Base-by-base conservation (phyloP, 1,140 invertebrate genomes). In the Lepidotrigona ventralis region DNA sequence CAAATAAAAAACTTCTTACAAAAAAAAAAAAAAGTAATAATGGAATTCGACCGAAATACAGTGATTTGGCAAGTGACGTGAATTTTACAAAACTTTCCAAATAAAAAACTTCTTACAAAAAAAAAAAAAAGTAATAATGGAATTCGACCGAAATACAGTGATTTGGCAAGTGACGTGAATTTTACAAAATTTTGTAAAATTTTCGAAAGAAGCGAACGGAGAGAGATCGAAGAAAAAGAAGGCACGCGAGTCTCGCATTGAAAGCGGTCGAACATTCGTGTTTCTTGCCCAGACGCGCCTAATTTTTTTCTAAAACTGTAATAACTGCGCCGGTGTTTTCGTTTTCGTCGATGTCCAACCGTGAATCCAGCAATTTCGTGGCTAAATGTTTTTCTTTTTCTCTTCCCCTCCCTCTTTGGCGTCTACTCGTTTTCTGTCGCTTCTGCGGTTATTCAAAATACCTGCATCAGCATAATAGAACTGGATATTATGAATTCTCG, bases 221-320 rank as follows among this genome's bases (percentile, higher is more conserved):
- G 29, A 26, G 5, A 17, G 26, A 66, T 53, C 15, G 26, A 23
- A 60, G 12, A 26, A 76, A 23, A 26, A 63, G 46, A 33, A n/a
- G 33, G 23, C 5, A 14, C 21, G 21, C 23, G n/a, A 33, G 11
- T 19, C 21, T 63, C 9, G 33, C 11, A 46, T 76, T 63, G 74
- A 76, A 70, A 69, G 33, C 39, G 17, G 26, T 2, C 29, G 26
- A 23, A 15, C 33, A 29, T 26, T 79, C 46, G 29, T 68, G 21
- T 70, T 76, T 74, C 76, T 83, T 71, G 75, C 15, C 70, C 46
- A 81, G 23, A 70, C 63, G 64, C 54, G 9, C 19, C 9, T 26
- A 75, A 39, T 17, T 76, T 63, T 76, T 76, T 76, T 53, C 74
- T 76, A 76, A 76, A 76, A 76, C 51, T 72, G n/a, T 72, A 53